phyloP scores from a whole-genome alignment of 2,113 vertebrate genomes.

The Gymnarchus niloticus region DNA sequence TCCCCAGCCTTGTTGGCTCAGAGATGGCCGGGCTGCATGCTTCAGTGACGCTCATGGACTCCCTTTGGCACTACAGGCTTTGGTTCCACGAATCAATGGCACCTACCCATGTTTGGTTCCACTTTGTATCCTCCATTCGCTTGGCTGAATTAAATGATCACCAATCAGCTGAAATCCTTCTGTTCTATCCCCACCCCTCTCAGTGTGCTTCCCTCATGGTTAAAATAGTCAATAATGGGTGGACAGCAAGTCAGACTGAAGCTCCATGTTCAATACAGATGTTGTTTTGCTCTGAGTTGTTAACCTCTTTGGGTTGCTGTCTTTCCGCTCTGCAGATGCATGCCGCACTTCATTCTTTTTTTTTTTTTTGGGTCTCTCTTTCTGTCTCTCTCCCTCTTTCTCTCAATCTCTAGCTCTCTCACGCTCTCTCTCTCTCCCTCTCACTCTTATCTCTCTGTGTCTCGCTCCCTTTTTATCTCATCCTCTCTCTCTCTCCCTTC shows the following conservation, averaged over 20 bases:
- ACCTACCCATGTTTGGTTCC: conserved; percentile 31
- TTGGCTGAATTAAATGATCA: conserved; percentile 42
- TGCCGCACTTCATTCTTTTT: neutral
- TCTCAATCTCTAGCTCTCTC: conserved; percentile 38
- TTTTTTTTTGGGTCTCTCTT: neutral
- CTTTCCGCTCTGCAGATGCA: neutral
- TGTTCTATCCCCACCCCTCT: neutral
- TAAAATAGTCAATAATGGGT: conserved; percentile 31
- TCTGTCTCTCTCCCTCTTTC: conserved; percentile 31
- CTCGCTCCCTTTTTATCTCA: conserved; percentile 21
- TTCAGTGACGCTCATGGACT: conserved; percentile 32
- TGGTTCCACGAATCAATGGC: conserved; percentile 30
- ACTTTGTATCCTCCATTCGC: conserved; percentile 35
- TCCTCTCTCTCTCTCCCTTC: conserved; percentile 30
- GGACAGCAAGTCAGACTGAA: neutral
- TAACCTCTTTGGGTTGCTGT: neutral
- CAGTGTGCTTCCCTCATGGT: conserved; percentile 16
- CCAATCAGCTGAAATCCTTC: conserved; percentile 30
- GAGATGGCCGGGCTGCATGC: conserved; percentile 22
- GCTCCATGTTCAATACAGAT: conserved; percentile 6
- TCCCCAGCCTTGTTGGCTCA: conserved; percentile 11
- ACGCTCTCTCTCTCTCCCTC: conserved; percentile 16
- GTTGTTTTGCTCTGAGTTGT: conserved; percentile 5
- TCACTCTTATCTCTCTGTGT: conserved; percentile 36
- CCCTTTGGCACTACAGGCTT: neutral